Evolutionary conservation across 2,113 vertebrate genomes (phyloP), one percentile per base, ranked within the genome.

Genomic region (Ibidorhyncha struthersii): DNA sequence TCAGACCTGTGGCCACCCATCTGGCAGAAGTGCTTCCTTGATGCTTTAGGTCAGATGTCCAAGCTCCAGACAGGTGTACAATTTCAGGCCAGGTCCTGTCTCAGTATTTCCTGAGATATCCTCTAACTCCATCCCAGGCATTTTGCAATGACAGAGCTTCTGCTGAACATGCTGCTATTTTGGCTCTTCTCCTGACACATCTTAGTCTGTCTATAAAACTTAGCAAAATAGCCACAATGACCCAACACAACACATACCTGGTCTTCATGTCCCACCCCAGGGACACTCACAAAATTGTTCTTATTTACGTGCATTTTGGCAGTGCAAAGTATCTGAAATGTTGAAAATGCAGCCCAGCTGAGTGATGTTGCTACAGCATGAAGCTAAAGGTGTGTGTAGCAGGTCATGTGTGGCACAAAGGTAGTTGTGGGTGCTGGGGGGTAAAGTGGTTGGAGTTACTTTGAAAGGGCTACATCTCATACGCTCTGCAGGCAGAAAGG

Each of bases 401-500:
- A 4, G 0, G 10, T 76, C 22, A 45, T 3, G 18, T 36, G 26
- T 18, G 20, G 19, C 40, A 72, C n/a, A 72, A 69, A 59, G 14
- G 14, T 27, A 53, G 25, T 4, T 41, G 59, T 3, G 1, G 23
- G 23, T 40, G 38, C 27, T 52, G 12, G 6, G 7, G 4, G 1
- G 8, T 52, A 82, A 61, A 80, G 26, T 18, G 86, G n/a, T 12
- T 73, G 59, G 55, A 79, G 32, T 55, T 32, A 34, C 17, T 63
- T 65, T 65, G 21, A 5, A 61, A 63, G n/a, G 12, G 3, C 59
- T 77, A 3, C 59, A 26, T 23, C 25, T 86, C 53, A 55, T 47
- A 89, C 13, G 8, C 22, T 7, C 8, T 56, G 53, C 49, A n/a
- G 56, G 17, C 3, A 1, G 20, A 27, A 86, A 61, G 36, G 29